phyloP scores from a whole-genome alignment of 2,797 vertebrate species.

The Bufotes viridis region DNA sequence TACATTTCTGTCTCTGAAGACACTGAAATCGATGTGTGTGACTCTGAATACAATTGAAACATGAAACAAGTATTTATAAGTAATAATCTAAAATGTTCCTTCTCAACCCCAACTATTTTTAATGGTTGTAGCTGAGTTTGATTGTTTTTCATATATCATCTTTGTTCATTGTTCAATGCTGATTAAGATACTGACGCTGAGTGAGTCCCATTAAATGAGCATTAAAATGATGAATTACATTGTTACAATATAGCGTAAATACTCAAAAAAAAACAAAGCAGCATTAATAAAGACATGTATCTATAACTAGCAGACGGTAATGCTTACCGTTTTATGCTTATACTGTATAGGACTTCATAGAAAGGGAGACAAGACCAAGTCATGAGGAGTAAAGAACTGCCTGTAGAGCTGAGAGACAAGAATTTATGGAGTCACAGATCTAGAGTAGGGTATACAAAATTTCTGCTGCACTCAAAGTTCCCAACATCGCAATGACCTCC shows the following conservation, averaged over 20 bases:
- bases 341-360: not conserved
- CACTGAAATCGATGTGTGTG: not conserved
- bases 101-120: not conserved
- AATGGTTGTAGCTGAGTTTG: not conserved
- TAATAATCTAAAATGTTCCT: not conserved
- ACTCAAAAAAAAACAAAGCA: not conserved
- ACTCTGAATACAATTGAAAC: not conserved
- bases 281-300: not conserved
- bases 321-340: not conserved
- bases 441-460: too few relatives aligned
- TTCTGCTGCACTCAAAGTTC: too few relatives aligned
- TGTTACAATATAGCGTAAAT: not conserved
- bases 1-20: not conserved
- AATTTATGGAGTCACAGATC: too few relatives aligned
- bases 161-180: not conserved
- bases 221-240: not conserved
- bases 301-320: not conserved
- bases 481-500: too few relatives aligned
- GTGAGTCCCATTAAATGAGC: not conserved
- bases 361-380: not conserved
- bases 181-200: not conserved
- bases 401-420: too few relatives aligned
- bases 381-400: too few relatives aligned
- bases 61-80: not conserved
- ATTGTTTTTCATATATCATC: not conserved